Conservation (phyloP, 2,113 vertebrate species). For the Apteryx mantelli region DNA sequence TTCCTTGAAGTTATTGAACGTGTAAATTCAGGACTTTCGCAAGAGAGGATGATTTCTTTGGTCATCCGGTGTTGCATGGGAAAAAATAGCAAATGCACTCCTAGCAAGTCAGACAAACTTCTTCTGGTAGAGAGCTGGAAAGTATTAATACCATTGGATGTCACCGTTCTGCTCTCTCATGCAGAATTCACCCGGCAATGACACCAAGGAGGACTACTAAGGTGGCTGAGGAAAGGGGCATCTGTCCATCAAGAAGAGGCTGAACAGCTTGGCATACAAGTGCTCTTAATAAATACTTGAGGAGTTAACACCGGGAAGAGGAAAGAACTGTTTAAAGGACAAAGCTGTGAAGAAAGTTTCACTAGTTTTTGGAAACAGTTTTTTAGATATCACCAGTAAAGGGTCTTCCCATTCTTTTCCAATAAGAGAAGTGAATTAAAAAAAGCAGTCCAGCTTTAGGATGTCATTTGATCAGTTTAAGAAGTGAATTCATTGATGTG, state of each 20-base stretch:
- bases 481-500: not conserved
- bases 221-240: not conserved
- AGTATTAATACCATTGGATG: accelerated
- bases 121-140: not conserved
- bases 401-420: not conserved
- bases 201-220: not conserved
- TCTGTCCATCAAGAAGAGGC: not conserved
- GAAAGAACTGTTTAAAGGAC: not conserved
- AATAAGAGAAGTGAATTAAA: not conserved
- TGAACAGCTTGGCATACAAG: not conserved
- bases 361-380: not conserved
- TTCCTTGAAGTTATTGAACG: not conserved
- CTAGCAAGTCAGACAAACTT: not conserved
- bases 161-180: accelerated
- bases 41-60: not conserved
- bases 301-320: slow-evolving; percentile 39
- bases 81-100: not conserved
- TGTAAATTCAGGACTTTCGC: not conserved
- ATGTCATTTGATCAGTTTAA: not conserved
- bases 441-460: not conserved
- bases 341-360: slow-evolving; percentile 4
- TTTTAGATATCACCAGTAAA: not conserved
- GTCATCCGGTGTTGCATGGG: not conserved
- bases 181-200: not conserved
- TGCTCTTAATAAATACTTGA: slow-evolving; percentile 21